These are phyloP conservation scores for Okamejei kenojei DNA, from an alignment of 2,797 vertebrate species.

Conservation along the genomic window DNA sequence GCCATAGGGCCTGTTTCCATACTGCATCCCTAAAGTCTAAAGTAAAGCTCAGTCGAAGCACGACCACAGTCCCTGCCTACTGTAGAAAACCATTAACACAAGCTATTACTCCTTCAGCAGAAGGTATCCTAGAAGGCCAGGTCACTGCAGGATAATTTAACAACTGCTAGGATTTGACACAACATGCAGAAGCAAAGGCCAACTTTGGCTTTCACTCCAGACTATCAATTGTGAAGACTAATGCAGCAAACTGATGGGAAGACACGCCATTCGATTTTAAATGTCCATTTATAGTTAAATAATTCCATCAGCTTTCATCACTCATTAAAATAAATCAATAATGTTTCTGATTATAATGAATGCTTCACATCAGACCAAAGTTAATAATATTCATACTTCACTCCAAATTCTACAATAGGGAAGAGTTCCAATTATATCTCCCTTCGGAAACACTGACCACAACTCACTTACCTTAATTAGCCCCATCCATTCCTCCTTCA, in stretches of 20 bases:
- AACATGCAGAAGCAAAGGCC: not conserved
- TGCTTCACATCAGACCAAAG: not conserved
- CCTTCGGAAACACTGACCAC: not conserved
- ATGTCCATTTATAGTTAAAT: not conserved
- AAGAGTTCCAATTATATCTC: not conserved
- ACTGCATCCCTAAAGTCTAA: no score
- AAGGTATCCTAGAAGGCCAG: not conserved
- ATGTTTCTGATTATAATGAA: no score
- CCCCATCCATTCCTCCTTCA: not conserved
- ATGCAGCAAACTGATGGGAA: not conserved
- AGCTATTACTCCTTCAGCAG: not conserved
- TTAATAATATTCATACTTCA: not conserved
- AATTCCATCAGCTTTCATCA: not conserved
- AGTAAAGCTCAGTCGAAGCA: not conserved
- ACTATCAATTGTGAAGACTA: not conserved
- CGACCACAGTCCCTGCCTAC: no score
- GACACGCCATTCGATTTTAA: not conserved
- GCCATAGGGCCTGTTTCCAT: no score
- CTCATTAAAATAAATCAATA: not conserved
- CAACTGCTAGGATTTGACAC: not conserved
- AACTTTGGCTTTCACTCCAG: not conserved
- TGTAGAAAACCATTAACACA: not conserved
- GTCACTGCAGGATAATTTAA: not conserved
- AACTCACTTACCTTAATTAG: not conserved
- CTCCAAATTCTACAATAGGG: not conserved